Conservation (phyloP, 2,888 invertebrate species). For the Athrips mouffetella region DNA sequence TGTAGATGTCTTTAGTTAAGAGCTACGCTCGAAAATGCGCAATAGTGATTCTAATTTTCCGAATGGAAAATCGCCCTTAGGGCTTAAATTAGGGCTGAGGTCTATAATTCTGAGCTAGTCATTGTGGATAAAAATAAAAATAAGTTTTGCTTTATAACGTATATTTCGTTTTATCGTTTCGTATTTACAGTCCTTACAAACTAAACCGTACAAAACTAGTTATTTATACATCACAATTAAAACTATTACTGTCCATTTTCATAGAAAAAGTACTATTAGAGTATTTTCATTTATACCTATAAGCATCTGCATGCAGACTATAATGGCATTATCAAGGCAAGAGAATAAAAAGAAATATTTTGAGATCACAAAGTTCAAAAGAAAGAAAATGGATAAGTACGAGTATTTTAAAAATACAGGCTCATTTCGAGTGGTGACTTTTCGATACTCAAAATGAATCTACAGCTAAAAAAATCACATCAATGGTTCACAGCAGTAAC, state of each 20-base stretch:
- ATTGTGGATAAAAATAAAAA: background rate
- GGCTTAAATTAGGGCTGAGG: too few species aligned
- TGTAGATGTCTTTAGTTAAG: too few species aligned
- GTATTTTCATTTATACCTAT: conserved; percentile 3
- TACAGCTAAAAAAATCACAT: conserved; percentile 31
- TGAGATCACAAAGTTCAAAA: conserved; percentile 17
- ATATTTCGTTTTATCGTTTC: conserved; percentile 17
- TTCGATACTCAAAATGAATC: background rate
- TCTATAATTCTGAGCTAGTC: too few species aligned
- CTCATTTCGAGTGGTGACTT: background rate
- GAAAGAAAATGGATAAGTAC: conserved; percentile 1
- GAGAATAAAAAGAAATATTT: conserved; percentile 7
- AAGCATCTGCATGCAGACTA: conserved; percentile 5
- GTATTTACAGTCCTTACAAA: conserved; percentile 23
- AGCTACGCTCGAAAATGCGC: too few species aligned
- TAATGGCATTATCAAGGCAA: background rate
- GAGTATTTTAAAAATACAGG: background rate
- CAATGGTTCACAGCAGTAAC: conserved; percentile 34
- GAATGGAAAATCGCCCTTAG: too few species aligned
- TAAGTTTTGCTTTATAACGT: conserved; percentile 8
- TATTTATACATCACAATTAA: conserved; percentile 15
- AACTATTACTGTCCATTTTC: conserved; percentile 21
- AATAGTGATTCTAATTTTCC: too few species aligned
- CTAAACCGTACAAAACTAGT: conserved; percentile 19
- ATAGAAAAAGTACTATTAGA: conserved; percentile 9